Conservation (phyloP, 1,140 invertebrate species). For the Aphis gossypii region DNA sequence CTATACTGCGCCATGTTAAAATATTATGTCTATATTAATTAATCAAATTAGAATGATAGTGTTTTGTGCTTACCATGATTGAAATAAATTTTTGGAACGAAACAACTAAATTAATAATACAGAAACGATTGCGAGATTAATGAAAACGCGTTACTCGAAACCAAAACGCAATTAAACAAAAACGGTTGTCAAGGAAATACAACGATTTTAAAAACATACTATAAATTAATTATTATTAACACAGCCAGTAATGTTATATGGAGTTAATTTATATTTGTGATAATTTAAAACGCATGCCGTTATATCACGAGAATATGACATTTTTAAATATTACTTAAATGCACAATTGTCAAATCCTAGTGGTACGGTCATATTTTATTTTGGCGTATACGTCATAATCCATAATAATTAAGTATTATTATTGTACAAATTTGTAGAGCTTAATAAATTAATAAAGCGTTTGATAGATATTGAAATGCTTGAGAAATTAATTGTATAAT, state of each 20-base stretch:
- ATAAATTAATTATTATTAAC: neutral
- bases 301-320: neutral
- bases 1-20: neutral
- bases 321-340: neutral
- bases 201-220: neutral
- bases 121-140: neutral
- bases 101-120: neutral
- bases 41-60: neutral
- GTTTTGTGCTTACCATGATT: neutral
- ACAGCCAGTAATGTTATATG: neutral
- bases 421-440: neutral
- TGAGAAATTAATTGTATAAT: neutral
- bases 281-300: neutral
- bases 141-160: neutral
- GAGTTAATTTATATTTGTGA: neutral
- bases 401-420: neutral
- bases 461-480: neutral
- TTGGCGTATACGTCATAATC: neutral
- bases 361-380: neutral
- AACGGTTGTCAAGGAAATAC: neutral
- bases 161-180: neutral
- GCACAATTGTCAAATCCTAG: neutral
- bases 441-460: neutral
- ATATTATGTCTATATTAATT: conserved; percentile 4
- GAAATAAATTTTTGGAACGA: neutral